Evolutionary conservation across 92 coral and sea anemone genomes (phyloP).

Genomic region (Porites divaricata): DNA sequence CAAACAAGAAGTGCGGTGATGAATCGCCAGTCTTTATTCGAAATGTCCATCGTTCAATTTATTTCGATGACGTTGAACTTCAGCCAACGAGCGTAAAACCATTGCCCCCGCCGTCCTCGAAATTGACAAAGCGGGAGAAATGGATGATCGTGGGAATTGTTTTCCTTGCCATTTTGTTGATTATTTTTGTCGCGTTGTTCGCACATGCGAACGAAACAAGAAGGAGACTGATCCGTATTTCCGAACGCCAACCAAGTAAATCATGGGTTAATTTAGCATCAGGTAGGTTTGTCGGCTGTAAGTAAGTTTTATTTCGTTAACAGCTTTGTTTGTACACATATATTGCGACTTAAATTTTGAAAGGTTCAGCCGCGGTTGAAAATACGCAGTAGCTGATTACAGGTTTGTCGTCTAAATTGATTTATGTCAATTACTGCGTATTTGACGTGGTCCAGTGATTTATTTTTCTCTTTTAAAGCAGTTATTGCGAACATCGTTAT

Average conservation of each 20-base stretch:
- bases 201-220: neutral
- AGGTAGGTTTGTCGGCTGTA: conserved; percentile 13
- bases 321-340: neutral
- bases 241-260: neutral
- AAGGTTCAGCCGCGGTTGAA: neutral
- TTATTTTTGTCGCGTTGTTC: conserved; percentile 51
- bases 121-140: conserved; percentile 52
- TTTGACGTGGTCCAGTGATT: too few species aligned
- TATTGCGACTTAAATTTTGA: too few species aligned
- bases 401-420: too few species aligned
- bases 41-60: neutral
- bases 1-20: neutral
- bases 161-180: conserved; percentile 31
- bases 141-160: conserved; percentile 30
- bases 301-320: neutral
- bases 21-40: conserved; percentile 24
- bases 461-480: too few species aligned
- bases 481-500: too few species aligned
- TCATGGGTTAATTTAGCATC: neutral
- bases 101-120: neutral
- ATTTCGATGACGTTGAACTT: conserved; percentile 4
- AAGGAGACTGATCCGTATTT: neutral
- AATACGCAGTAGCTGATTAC: too few species aligned
- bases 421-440: too few species aligned
- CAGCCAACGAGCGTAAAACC: conserved; percentile 25